Evolutionary conservation across 2,888 invertebrate genomes (phyloP).

Genomic region (Himalopsyche anomala): DNA sequence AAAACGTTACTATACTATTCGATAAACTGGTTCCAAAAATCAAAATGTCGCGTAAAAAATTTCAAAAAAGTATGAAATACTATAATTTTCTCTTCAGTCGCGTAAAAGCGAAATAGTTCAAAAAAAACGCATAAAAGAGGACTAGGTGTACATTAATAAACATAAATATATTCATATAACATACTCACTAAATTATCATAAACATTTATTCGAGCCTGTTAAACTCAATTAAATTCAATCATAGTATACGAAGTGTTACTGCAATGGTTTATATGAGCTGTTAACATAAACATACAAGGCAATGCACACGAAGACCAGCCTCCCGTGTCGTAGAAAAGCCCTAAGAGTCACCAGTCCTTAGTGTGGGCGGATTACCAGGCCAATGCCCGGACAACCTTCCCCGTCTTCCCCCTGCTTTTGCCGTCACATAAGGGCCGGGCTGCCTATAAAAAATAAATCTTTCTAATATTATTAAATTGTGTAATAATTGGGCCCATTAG

Average conservation of each 20-base stretch:
- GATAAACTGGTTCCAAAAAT: too few species aligned
- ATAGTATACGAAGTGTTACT: background rate
- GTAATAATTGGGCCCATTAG: too few species aligned
- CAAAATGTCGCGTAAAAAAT: too few species aligned
- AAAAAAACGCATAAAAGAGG: too few species aligned
- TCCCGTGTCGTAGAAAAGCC: conserved; percentile 3
- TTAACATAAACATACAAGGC: background rate
- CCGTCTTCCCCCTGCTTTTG: conserved; percentile 3
- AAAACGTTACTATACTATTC: too few species aligned
- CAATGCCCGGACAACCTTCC: conserved; percentile 31
- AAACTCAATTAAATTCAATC: background rate
- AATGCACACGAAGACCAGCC: conserved; percentile 23
- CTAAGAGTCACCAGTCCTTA: background rate
- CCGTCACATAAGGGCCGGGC: background rate
- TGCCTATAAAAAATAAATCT: background rate
- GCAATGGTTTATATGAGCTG: background rate
- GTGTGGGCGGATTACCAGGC: conserved; percentile 38
- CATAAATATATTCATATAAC: background rate
- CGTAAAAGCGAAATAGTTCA: too few species aligned
- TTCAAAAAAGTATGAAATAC: too few species aligned
- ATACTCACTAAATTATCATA: background rate
- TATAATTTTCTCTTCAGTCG: too few species aligned
- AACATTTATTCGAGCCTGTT: background rate
- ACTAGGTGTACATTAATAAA: too few species aligned
- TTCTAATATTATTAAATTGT: too few species aligned